phyloP scores from a whole-genome alignment of 2,797 vertebrate genomes.

The Sebastes paucispinis region DNA sequence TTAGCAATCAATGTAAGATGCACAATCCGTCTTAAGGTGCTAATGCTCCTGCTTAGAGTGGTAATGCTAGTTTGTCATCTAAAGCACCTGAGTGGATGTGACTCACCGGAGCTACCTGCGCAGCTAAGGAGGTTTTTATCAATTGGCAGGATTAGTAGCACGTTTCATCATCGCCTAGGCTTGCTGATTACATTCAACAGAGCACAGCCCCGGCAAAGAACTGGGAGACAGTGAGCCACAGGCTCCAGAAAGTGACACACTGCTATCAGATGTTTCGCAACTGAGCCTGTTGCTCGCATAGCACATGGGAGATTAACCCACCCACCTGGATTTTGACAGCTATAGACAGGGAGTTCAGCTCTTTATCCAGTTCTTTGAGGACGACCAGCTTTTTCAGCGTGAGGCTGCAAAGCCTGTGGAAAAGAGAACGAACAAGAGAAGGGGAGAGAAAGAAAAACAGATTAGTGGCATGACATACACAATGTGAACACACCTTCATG shows the following conservation, averaged over 20 bases:
- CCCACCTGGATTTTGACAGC: conserved; percentile 88
- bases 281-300: neutral
- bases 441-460: neutral
- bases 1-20: conserved; percentile 52
- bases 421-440: conserved; percentile 11
- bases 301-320: conserved; percentile 28
- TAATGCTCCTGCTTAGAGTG: conserved; percentile 47
- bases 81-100: conserved; percentile 50
- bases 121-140: conserved; percentile 53
- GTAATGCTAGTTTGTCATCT: conserved; percentile 46
- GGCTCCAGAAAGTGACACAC: conserved; percentile 6
- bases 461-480: conserved; percentile 35
- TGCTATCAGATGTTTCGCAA: conserved; percentile 13
- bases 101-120: conserved; percentile 46
- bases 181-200: conserved; percentile 27
- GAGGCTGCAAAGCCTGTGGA: conserved; percentile 83
- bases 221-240: conserved; percentile 18
- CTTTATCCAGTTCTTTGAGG: conserved; percentile 86
- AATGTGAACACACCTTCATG: conserved; percentile 13
- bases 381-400: conserved; percentile 86
- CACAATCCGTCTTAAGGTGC: conserved; percentile 43
- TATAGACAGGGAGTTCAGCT: conserved; percentile 85
- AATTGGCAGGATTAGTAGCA: conserved; percentile 49
- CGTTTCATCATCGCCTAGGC: conserved; percentile 23
- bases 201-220: conserved; percentile 1